A percentile compares a stretch with the other conserved stretches of the same genome.
Evolutionary conservation across 2,797 vertebrate genomes (phyloP).

Genomic region (Molossus molossus): DNA sequence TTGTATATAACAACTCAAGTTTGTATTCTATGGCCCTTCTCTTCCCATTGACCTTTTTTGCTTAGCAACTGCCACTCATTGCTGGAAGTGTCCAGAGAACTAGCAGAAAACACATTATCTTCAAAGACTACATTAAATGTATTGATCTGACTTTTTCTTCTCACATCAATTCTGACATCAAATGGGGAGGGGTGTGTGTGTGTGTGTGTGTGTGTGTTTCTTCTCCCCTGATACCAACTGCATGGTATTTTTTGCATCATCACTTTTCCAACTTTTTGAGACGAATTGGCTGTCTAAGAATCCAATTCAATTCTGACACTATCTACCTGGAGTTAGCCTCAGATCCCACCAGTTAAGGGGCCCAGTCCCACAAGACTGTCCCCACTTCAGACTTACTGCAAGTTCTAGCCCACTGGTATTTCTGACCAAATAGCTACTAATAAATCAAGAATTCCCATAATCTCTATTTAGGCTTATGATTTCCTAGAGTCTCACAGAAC

Average conservation of each 20-base stretch:
- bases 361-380: neutral
- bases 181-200: neutral
- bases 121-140: neutral
- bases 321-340: neutral
- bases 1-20: neutral
- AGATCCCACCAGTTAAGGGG: neutral
- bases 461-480: neutral
- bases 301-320: neutral
- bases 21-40: neutral
- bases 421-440: neutral
- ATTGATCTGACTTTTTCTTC: neutral
- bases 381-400: neutral
- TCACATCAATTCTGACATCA: neutral
- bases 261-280: neutral
- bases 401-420: neutral
- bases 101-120: neutral
- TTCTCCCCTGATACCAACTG: neutral
- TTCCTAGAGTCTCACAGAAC: neutral
- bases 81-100: neutral
- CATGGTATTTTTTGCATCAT: neutral
- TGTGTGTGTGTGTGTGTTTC: no score
- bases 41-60: neutral
- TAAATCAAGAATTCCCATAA: neutral
- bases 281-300: neutral
- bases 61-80: neutral